Evolutionary conservation across 2,888 invertebrate genomes (phyloP), one percentile per base, ranked within the genome.

Genomic region (Siphlonurus alternatus): DNA sequence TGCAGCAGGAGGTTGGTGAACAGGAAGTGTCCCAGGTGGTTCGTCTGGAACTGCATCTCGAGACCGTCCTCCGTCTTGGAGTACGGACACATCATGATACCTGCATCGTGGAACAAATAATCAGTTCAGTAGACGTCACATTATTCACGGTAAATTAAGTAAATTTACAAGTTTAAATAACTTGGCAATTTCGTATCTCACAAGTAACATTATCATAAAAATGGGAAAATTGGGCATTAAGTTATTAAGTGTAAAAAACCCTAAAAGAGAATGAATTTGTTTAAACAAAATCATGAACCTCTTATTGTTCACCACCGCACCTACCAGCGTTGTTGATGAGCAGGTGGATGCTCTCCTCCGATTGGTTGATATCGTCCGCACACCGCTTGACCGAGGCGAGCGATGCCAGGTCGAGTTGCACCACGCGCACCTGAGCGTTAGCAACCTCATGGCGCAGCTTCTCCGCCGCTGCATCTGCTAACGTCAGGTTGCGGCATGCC

Each of bases 351-450:
- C 67, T 63, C 7, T 69, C 65, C 65, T 74, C 74, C 7, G 69
- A 68, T 5, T 65, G 51, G 19, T 72, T 68, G 56, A 79, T 70
- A 3, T 70, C 70, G 63, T 73, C 69, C 1, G 77, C 76, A 67
- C 77, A 79, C 63, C 72, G 68, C 64, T 76, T 70, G 0, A 79
- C 73, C 0, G 78, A 78, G 22, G 71, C 69, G 79, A 61, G 89
- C 84, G 1, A 87, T 77, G 0, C 89, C 89, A 0, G 89, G 89
- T 89, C 88, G 0, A 87, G 74, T 64, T 83, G 78, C 73, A 89
- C 89, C 0, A 83, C 83, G 38, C 81, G 85, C 0, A 89, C 80
- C 1, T 81, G 82, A 0, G 59, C 23, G 2, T 59, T 63, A 3
- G 25, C 59, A 1, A 18, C 59, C 19, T 25, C 25, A 38, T 53